Evolutionary conservation across 2,113 vertebrate genomes (phyloP), one percentile per base, ranked within the genome.

Genomic region (Nematolebias whitei): DNA sequence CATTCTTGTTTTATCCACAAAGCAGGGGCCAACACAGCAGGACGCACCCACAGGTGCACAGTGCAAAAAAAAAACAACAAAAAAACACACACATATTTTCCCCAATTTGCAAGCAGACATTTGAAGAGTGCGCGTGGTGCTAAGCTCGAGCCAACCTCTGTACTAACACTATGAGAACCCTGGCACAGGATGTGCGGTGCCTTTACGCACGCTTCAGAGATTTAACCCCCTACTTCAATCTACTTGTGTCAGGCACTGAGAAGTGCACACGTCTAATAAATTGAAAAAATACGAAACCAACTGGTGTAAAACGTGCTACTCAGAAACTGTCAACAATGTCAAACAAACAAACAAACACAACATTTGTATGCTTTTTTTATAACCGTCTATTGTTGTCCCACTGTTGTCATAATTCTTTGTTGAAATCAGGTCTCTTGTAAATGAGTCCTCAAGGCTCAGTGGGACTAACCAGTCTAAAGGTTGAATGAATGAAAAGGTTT

Each of bases 121-220:
- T 58, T 70, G 53, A 74, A 71, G 58, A 64, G 80, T 76, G 75
- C 79, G 74, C 67, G 70, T 68, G 91, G 90, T 56, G 93, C 92
- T 92, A 92, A 74, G 71, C 92, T 94, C 87, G 23, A 86, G 88
- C 80, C 85, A 85, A 83, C 88, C 89, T 78, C 63, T 68, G 63
- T 89, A 63, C 85, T 63, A 70, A 79, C 80, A 78, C 78, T 68
- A 75, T 47, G 56, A 89, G 78, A 88, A 79, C 82, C 75, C 76
- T 63, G 45, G 69, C 77, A 83, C 66, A 15, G 72, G 78, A 78
- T 76, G n/a, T 75, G 57, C 63, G 67, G 65, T 69, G 24, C 35
- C 71, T 74, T 65, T 80, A 76, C 80, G 76, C 79, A 81, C 74
- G 48, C 77, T 78, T 78, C 69, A 5, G 47, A 76, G 63, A 74